These are phyloP conservation scores for Pseudopleuronectes americanus DNA, from an alignment of 2,797 vertebrate species.

Conservation along the genomic window DNA sequence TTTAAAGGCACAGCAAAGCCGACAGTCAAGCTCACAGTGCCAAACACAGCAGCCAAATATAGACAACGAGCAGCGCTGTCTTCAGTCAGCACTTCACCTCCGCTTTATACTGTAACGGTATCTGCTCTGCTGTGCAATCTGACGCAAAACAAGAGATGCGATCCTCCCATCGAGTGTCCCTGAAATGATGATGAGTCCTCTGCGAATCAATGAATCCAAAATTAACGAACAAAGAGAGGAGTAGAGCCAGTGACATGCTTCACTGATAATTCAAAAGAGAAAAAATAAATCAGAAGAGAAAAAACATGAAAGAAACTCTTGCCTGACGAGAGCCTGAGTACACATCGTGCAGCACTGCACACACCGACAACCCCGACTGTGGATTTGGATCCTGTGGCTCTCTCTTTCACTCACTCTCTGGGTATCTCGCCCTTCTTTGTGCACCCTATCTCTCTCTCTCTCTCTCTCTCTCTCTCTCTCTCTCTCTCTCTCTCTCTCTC, in stretches of 20 bases:
- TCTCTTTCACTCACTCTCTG: neutral
- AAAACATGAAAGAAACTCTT: neutral
- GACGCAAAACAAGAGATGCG: neutral
- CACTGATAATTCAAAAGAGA: neutral
- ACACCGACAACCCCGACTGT: neutral
- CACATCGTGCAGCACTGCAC: neutral
- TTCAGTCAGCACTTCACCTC: neutral
- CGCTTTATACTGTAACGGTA: too few relatives aligned
- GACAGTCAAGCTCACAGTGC: slow-evolving; percentile 47
- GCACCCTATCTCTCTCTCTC: neutral
- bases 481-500: neutral
- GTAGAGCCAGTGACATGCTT: neutral
- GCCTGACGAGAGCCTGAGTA: neutral
- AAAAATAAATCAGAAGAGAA: neutral
- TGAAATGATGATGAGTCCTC: neutral
- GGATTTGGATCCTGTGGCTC: neutral
- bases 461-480: neutral
- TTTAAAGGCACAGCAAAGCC: slow-evolving; percentile 41
- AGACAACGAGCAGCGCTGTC: neutral
- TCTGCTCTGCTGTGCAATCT: neutral
- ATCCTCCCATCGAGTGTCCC: neutral
- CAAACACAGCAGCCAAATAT: slow-evolving; percentile 25
- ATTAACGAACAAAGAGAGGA: neutral
- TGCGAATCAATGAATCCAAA: neutral
- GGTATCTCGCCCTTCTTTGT: neutral